Evolutionary conservation across 2,888 invertebrate genomes (phyloP), one percentile per base, ranked within the genome.

Genomic region (Prenolepis imparis): DNA sequence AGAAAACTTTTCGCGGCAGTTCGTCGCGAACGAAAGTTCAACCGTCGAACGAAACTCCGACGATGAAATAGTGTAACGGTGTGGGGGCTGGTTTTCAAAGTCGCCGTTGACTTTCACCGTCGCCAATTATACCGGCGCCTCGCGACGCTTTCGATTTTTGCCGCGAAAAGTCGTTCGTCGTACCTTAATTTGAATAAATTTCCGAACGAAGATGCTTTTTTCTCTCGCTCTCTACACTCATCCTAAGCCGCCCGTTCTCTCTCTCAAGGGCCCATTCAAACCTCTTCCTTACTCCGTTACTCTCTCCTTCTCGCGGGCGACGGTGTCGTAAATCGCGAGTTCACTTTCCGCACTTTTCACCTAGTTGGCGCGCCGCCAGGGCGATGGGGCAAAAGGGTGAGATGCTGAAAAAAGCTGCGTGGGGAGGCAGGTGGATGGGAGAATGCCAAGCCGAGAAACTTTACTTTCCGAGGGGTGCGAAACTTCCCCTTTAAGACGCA

Each of bases 331-430:
- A 93, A 94, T 94, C 92, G 92, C 90, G 91, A 93, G 93, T 94
- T 94, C 93, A 93, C 94, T 93, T 94, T 93, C 93, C 91, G 92
- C 92, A 93, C 94, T 94, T 94, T 94, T 94, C 94, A 94, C 94
- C 94, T 90, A 94, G 93, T 94, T 94, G 94, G 94, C 94, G 89
- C 73, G 55, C 84, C 82, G 94, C 94, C 94, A 93, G 88, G 77
- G 81, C 83, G 80, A 57, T 44, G 75, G 75, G 87, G 82, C 73
- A 83, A 87, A 86, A 86, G 85, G 84, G 85, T 84, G 83, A 85
- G 84, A 83, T 74, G 82, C 59, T 55, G 68, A 81, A 75, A 75
- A 83, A 83, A 84, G 70, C 59, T 21, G 41, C 68, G 68, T 21
- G 67, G 72, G 64, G 77, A 70, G 32, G 57, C 68, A 48, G 36